Conservation (phyloP, 2,113 vertebrate genomes). For the Orycteropus afer region DNA sequence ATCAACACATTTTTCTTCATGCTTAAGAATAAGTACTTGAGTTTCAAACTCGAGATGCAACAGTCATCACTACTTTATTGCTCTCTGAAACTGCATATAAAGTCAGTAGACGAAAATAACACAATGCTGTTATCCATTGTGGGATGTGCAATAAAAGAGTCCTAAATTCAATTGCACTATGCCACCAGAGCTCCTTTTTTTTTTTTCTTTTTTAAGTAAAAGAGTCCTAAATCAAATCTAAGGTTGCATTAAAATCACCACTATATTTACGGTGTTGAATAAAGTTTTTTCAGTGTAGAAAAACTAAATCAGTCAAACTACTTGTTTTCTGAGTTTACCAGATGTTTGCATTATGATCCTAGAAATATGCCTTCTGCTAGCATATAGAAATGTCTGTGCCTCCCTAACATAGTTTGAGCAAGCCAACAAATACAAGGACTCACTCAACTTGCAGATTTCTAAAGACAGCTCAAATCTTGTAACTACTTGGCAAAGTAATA, state of each 20-base stretch:
- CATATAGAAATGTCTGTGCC: background rate
- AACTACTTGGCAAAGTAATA: background rate
- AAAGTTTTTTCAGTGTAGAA: background rate
- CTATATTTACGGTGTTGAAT: background rate
- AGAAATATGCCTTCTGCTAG: background rate
- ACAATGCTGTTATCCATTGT: conserved; percentile 51
- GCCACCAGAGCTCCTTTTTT: too few species aligned
- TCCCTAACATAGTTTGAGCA: background rate
- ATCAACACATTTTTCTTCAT: conserved; percentile 70
- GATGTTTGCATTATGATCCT: background rate
- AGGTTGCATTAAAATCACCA: background rate
- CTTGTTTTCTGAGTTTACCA: background rate
- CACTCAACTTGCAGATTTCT: background rate
- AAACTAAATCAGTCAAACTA: background rate
- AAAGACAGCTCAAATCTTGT: background rate
- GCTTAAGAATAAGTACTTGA: conserved; percentile 51
- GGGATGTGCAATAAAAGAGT: background rate
- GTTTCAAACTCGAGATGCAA: conserved; percentile 44
- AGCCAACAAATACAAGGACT: background rate
- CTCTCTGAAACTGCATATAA: background rate
- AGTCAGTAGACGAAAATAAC: conserved; percentile 60
- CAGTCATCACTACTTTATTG: conserved; percentile 37
- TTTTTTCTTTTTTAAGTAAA: too few species aligned
- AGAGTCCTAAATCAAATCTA: background rate
- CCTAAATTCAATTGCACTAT: too few species aligned